Base-by-base conservation (phyloP, 2,113 vertebrate genomes). In the Vanacampus margaritifer region DNA sequence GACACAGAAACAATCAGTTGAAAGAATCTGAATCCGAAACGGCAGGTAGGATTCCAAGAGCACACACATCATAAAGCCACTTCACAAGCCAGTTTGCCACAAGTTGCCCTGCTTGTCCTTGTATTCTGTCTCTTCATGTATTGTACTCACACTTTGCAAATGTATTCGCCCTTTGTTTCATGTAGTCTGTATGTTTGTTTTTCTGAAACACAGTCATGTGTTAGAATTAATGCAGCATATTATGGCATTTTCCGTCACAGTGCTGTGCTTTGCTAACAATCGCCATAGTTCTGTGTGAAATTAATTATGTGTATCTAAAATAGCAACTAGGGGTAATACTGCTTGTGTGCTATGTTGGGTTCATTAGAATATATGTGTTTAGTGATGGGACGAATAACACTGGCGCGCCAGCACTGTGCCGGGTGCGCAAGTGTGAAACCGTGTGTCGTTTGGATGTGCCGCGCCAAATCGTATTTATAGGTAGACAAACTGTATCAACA, bases 71-170 rank as follows among this genome's bases (percentile, higher is more conserved):
- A 28, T 67, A 37, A 60, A 56, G 45, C 3, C 45, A 70, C 14
- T 50, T 35, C 36, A 65, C 0, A 0, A 61, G 64, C 63, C 68
- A 46, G 32, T 71, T 67, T 59, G 28, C 66, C n/a, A 64, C 46
- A 48, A 63, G 45, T 61, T 73, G 56, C 13, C 64, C 51, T 48
- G 53, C 58, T 70, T 67, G 64, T 75, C 57, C 64, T 70, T 64
- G 65, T 37, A 17, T 58, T n/a, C 17, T n/a, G 21, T 24, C n/a
- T 48, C 64, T 64, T 43, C 11, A 23, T 48, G 16, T 75, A 46
- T 36, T 63, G 56, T 21, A 70, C 67, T 74, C 72, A 13, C 17
- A 39, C 14, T 26, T 59, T 72, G 61, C 76, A 72, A 6, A 3
- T 65, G 64, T 32, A 67, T 65, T 76, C 32, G 41, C 4, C 19